Percentiles rank a stretch among this genome's conserved stretches.
These are phyloP conservation scores for Drosophila pruinosa DNA, from an alignment of 1,140 invertebrate genomes.

Conservation along the genomic window DNA sequence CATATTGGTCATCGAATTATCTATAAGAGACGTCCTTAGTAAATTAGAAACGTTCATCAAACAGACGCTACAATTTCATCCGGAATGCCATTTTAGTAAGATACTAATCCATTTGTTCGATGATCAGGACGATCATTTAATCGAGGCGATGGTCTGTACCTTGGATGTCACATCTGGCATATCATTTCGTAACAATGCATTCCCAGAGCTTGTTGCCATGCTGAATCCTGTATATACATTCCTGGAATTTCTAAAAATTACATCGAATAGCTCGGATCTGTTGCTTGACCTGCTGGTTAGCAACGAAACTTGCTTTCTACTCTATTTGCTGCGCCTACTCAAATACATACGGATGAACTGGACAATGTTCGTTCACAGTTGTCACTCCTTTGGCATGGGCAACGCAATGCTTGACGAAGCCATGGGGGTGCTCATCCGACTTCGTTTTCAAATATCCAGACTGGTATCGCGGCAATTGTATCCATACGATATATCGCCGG, in stretches of 20 bases:
- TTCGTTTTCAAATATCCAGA: conserved; percentile 91
- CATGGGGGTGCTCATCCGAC: conserved; percentile 91
- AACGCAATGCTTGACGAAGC: conserved; percentile 89
- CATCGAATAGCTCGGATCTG: conserved; percentile 92
- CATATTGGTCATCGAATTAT: conserved; percentile 93
- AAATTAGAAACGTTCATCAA: conserved; percentile 93
- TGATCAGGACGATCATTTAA: conserved; percentile 95
- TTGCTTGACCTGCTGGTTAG: conserved; percentile 94
- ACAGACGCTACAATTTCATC: conserved; percentile 91
- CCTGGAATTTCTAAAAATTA: conserved; percentile 91
- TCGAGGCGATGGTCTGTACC: conserved; percentile 96
- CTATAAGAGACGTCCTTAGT: conserved; percentile 91
- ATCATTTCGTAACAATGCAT: conserved; percentile 90
- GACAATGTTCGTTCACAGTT: conserved; percentile 90
- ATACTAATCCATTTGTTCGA: conserved; percentile 94
- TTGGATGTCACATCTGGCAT: conserved; percentile 93
- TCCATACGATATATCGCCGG: conserved; percentile 95
- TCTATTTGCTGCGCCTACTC: conserved; percentile 93
- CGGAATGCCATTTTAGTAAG: conserved; percentile 92
- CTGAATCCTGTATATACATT: conserved; percentile 92
- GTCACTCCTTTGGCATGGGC: conserved; percentile 85
- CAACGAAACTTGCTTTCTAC: conserved; percentile 94
- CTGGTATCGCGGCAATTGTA: conserved; percentile 92
- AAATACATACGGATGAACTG: conserved; percentile 93
- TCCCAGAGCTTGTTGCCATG: conserved; percentile 90